Conservation (phyloP, 2,113 vertebrate species). For the Saccopteryx bilineata region DNA sequence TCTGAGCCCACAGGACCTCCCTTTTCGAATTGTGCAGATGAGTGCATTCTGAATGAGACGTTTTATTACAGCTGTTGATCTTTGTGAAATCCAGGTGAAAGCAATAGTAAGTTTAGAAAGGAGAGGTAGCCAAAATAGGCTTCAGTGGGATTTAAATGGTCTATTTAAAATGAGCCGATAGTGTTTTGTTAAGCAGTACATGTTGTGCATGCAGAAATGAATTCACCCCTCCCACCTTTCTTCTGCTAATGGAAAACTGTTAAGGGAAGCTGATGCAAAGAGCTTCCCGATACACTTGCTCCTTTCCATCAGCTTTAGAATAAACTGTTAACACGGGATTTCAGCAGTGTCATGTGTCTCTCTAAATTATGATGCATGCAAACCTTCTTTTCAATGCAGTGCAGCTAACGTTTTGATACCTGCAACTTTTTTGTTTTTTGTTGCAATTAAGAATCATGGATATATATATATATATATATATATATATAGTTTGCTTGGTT, state of each 20-base stretch:
- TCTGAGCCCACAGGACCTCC: constrained; percentile 84
- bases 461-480: constrained; percentile 88
- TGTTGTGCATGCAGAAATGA: constrained; percentile 89
- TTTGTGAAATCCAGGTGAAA: constrained; percentile 75
- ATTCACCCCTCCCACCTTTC: constrained; percentile 79
- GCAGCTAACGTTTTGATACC: constrained; percentile 90
- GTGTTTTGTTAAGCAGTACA: constrained; percentile 88
- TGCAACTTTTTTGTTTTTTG: constrained; percentile 83
- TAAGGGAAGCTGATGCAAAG: constrained; percentile 83
- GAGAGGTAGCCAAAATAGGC: constrained; percentile 76
- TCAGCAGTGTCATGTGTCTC: constrained; percentile 87
- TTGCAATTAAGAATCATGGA: constrained; percentile 88
- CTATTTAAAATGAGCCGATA: constrained; percentile 83
- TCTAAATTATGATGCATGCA: constrained; percentile 89
- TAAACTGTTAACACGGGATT: constrained; percentile 87
- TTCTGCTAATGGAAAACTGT: constrained; percentile 82
- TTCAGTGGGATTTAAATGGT: constrained; percentile 75
- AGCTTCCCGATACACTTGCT: constrained; percentile 66
- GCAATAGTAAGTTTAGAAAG: constrained; percentile 81
- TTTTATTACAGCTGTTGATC: constrained; percentile 83
- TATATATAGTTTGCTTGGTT: no score
- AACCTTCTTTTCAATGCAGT: constrained; percentile 87
- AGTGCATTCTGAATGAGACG: constrained; percentile 82
- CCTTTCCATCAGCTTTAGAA: constrained; percentile 86
- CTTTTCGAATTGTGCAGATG: constrained; percentile 84